Conservation (phyloP, 2,888 invertebrate genomes). For the Pyralis farinalis region DNA sequence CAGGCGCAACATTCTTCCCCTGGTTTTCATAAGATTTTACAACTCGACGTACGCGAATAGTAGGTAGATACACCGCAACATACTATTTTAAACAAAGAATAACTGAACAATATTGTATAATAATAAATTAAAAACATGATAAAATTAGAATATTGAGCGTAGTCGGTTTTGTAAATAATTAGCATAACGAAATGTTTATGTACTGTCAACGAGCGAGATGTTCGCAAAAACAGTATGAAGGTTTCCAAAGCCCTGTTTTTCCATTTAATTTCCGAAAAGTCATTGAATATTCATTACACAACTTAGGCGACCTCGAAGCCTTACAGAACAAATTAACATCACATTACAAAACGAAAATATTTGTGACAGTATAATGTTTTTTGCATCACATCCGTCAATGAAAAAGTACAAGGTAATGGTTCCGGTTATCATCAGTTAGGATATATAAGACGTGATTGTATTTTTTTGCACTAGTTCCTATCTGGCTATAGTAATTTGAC, state of each 20-base stretch:
- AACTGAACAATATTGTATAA: too few species aligned
- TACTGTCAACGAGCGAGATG: not conserved
- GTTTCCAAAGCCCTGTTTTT: not conserved
- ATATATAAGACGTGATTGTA: slow-evolving; percentile 9
- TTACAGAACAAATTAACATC: slow-evolving; percentile 21
- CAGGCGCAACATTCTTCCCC: slow-evolving; percentile 9
- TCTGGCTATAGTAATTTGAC: slow-evolving; percentile 5
- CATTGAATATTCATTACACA: slow-evolving; percentile 19
- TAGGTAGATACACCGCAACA: not conserved
- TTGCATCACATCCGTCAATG: slow-evolving; percentile 11
- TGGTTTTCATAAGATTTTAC: slow-evolving; percentile 15
- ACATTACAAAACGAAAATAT: slow-evolving; percentile 18
- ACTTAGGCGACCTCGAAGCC: slow-evolving; percentile 11
- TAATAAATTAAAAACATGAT: too few species aligned
- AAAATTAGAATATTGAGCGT: too few species aligned
- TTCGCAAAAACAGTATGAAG: not conserved
- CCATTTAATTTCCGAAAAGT: slow-evolving; percentile 8
- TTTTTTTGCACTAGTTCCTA: slow-evolving; percentile 5
- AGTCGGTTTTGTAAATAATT: too few species aligned
- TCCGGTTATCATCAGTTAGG: slow-evolving; percentile 22
- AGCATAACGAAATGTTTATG: too few species aligned
- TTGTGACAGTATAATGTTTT: slow-evolving; percentile 12
- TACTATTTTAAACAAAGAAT: too few species aligned
- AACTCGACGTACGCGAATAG: slow-evolving; percentile 9
- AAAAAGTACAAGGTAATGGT: slow-evolving; percentile 8